Evolutionary conservation across 2,888 invertebrate genomes (phyloP).

Genomic region (Drosophila nigricruria): DNA sequence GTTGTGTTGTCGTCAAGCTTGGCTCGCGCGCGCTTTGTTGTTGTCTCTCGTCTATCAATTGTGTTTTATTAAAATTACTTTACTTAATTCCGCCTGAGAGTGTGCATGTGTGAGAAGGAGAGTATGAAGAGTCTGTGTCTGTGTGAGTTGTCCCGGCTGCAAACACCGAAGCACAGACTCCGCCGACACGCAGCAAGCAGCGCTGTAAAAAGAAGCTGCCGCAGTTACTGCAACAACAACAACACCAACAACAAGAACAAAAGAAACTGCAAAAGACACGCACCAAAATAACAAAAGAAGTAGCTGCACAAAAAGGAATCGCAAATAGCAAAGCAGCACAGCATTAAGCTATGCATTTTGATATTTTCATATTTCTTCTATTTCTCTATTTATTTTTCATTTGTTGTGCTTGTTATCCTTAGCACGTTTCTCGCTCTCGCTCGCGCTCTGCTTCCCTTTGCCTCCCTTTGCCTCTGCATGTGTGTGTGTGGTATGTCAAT

Average conservation of each 20-base stretch:
- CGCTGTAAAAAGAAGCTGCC: constrained; percentile 30
- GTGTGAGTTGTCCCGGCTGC: constrained; percentile 40
- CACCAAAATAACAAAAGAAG: neutral
- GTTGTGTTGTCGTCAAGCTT: constrained; percentile 39
- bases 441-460: constrained; percentile 1
- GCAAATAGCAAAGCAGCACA: constrained; percentile 20
- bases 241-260: constrained; percentile 27
- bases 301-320: neutral
- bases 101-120: constrained; percentile 6
- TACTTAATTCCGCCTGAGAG: constrained; percentile 53
- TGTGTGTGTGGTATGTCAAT: constrained; percentile 16
- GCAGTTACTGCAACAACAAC: constrained; percentile 19
- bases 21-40: constrained; percentile 32
- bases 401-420: constrained; percentile 61
- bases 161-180: constrained; percentile 17
- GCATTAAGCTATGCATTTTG: constrained; percentile 10
- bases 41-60: constrained; percentile 54
- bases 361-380: constrained; percentile 6
- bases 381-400: constrained; percentile 25
- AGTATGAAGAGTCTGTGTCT: constrained; percentile 5
- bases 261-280: constrained; percentile 1
- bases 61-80: constrained; percentile 66
- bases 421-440: constrained; percentile 2
- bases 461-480: neutral
- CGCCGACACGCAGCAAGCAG: constrained; percentile 16